Conservation (phyloP, 2,113 vertebrate species). For the Pantherophis guttatus region DNA sequence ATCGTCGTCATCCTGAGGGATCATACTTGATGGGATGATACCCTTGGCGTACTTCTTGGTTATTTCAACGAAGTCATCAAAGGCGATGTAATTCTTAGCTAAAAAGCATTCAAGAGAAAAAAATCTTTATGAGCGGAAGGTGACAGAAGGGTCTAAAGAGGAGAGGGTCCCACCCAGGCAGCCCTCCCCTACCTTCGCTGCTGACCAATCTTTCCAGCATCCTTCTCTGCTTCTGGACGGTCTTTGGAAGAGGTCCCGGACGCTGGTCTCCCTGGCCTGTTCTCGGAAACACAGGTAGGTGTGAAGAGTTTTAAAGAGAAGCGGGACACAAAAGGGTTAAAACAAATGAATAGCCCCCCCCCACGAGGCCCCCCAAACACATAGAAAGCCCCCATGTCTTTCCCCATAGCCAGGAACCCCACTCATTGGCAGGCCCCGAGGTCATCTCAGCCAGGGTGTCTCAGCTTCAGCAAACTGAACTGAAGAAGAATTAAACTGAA, state of each 20-base stretch:
- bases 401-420: background rate
- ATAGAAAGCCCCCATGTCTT: background rate
- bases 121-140: too few species aligned
- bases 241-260: conserved; percentile 80
- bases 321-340: background rate
- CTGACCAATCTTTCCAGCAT: conserved; percentile 90
- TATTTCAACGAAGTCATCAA: conserved; percentile 94
- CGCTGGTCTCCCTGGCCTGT: conserved; percentile 71
- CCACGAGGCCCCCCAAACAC: background rate
- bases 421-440: background rate
- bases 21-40: conserved; percentile 76
- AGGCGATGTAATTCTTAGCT: conserved; percentile 81
- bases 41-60: conserved; percentile 94
- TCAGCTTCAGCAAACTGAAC: too few species aligned
- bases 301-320: background rate
- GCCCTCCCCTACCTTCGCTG: conserved; percentile 77
- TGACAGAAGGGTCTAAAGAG: background rate
- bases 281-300: conserved; percentile 6
- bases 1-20: conserved; percentile 73
- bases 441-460: background rate
- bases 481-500: too few species aligned
- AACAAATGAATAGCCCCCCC: background rate
- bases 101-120: background rate
- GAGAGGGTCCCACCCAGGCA: background rate
- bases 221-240: conserved; percentile 87